A percentile compares a stretch with the other conserved stretches of the same genome.
These are phyloP conservation scores for Leuciscus waleckii DNA, from an alignment of 2,797 vertebrate genomes.

Conservation along the genomic window DNA sequence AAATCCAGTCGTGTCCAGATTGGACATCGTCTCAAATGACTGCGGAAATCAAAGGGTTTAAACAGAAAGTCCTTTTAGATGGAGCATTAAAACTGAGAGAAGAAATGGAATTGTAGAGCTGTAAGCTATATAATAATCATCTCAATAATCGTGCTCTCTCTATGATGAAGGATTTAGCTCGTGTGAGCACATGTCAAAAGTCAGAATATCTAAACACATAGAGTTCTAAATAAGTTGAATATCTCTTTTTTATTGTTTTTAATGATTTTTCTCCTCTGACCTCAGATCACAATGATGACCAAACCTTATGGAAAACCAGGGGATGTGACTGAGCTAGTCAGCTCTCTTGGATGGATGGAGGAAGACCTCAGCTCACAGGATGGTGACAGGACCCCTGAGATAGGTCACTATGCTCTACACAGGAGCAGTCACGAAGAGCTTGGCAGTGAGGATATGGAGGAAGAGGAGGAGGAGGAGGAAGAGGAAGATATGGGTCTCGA, in stretches of 20 bases:
- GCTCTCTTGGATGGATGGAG: slow-evolving; percentile 85
- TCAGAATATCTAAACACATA: slow-evolving; percentile 2
- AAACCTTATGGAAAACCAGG: slow-evolving; percentile 79
- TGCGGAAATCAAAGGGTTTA: slow-evolving; percentile 48
- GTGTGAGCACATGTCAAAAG: not conserved
- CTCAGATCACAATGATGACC: slow-evolving; percentile 85
- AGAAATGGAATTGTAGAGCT: slow-evolving; percentile 38
- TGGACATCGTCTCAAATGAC: slow-evolving; percentile 69
- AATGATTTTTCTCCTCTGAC: slow-evolving; percentile 42
- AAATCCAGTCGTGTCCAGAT: slow-evolving; percentile 82
- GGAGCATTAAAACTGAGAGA: slow-evolving; percentile 36
- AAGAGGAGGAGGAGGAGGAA: slow-evolving; percentile 83
- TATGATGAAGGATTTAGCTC: slow-evolving; percentile 12
- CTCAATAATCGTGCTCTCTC: slow-evolving; percentile 11
- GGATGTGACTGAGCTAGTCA: slow-evolving; percentile 86
- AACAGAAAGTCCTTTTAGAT: slow-evolving; percentile 41
- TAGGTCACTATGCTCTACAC: slow-evolving; percentile 71
- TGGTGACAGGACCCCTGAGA: slow-evolving; percentile 79
- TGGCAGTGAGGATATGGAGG: slow-evolving; percentile 82
- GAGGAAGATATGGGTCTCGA: slow-evolving; percentile 83
- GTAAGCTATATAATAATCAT: slow-evolving; percentile 42
- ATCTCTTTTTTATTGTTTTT: not conserved
- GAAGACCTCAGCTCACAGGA: slow-evolving; percentile 83
- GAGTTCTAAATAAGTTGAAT: not conserved
- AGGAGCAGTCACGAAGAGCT: slow-evolving; percentile 72